Evolutionary conservation across 2,797 vertebrate genomes (phyloP), one percentile per base, ranked within the genome.

Genomic region (Eidolon dupreanum): DNA sequence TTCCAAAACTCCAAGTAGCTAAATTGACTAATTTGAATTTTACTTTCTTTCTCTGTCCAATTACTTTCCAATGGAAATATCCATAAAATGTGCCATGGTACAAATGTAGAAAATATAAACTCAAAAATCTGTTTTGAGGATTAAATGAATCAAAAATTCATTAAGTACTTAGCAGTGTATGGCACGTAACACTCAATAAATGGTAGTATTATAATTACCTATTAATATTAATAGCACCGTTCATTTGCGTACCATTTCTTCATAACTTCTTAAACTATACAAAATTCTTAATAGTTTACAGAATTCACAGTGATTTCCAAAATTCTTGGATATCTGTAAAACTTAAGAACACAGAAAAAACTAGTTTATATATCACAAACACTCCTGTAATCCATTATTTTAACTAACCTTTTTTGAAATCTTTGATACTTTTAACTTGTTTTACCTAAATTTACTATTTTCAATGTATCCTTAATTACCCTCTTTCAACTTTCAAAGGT

Each of bases 371-470:
- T 70, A 93, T 16, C 41, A 95, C 22, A 86, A 24, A 96, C 66
- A 85, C 41, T 82, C 16, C 46, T 89, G 17, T 51, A 86, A 88
- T 41, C 16, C 33, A 86, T 63, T 95, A 85, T 89, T 79, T 83
- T 55, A 89, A 96, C 10, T 82, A 79, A 63, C 43, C 38, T 63
- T 90, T 61, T 51, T 28, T 70, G 5, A 81, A 94, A 88, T 28
- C 63, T 83, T 20, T 70, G 15, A 82, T 77, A 87, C 15, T 94
- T 95, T 93, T 82, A 79, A 92, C 5, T 61, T 70, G 2, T 55
- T 82, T 86, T 63, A 91, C 51, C 31, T n/a, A 11, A 86, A 90
- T 93, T 77, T 84, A 41, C 26, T 94, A 91, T 73, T 91, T 96
- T 95, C 51, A 88, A 53, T 53, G 46, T 87, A 86, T 71, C 28